Conservation (phyloP, 2,888 invertebrate species). For the Luffia ferchaultella region DNA sequence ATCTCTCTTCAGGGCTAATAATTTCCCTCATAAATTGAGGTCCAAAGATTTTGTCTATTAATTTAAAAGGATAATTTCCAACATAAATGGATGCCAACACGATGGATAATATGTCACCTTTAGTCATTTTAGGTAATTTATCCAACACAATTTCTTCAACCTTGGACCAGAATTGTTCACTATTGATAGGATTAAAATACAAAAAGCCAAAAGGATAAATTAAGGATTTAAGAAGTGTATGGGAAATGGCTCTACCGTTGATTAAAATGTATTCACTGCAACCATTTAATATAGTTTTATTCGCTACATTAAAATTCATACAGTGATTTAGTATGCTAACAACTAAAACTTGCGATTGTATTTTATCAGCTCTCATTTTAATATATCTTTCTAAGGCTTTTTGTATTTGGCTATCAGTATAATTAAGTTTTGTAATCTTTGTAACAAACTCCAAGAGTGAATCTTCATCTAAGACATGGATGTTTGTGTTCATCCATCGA, state of each 20-base stretch:
- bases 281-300: constrained; percentile 61
- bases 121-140: constrained; percentile 64
- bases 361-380: constrained; percentile 52
- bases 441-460: constrained; percentile 60
- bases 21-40: constrained; percentile 68
- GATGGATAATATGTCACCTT: constrained; percentile 66
- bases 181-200: constrained; percentile 58
- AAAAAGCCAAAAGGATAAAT: constrained; percentile 70
- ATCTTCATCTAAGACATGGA: constrained; percentile 67
- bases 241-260: constrained; percentile 49
- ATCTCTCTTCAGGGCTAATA: constrained; percentile 38
- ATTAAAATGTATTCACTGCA: constrained; percentile 65
- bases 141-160: constrained; percentile 60
- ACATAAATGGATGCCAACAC: constrained; percentile 71
- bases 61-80: constrained; percentile 67
- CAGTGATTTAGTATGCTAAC: constrained; percentile 70
- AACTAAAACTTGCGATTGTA: constrained; percentile 62
- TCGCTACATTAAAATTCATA: constrained; percentile 64
- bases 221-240: constrained; percentile 62
- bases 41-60: constrained; percentile 67
- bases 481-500: constrained; percentile 68
- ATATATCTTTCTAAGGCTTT: constrained; percentile 69
- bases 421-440: constrained; percentile 60
- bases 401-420: constrained; percentile 63
- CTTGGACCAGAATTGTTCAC: constrained; percentile 61